Evolutionary conservation across 2,797 vertebrate genomes (phyloP).

Genomic region (Schizopygopsis malacanthus): DNA sequence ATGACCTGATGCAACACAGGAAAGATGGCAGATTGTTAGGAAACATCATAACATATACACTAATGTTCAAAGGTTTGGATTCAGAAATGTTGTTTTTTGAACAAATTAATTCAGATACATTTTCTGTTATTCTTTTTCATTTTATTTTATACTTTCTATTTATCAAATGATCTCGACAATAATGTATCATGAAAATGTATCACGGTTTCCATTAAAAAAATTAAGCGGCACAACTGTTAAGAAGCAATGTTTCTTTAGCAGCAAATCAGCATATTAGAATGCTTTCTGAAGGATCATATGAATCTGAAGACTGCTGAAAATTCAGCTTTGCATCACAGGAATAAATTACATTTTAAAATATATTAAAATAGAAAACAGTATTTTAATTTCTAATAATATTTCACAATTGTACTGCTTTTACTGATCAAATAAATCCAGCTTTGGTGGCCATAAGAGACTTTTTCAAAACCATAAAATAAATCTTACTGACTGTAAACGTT

Average conservation of each 20-base stretch:
- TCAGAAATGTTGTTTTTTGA: background rate
- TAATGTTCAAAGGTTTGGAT: background rate
- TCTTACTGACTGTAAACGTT: background rate
- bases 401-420: too few relatives aligned
- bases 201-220: background rate
- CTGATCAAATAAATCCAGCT: too few relatives aligned
- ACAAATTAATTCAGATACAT: background rate
- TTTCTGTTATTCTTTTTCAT: too few relatives aligned
- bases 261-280: background rate
- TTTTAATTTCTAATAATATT: too few relatives aligned
- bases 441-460: too few relatives aligned
- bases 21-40: background rate
- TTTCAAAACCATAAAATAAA: background rate
- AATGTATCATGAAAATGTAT: background rate
- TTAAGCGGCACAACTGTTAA: background rate
- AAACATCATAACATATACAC: background rate
- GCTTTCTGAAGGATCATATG: background rate
- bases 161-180: too few relatives aligned
- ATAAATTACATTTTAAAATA: too few relatives aligned
- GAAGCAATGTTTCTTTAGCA: too few relatives aligned
- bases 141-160: too few relatives aligned
- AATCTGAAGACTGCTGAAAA: background rate
- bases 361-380: too few relatives aligned
- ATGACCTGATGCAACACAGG: conserved; percentile 75
- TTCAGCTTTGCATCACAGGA: background rate